Percentiles rank a stretch among this genome's conserved stretches.
Evolutionary conservation across 2,888 invertebrate genomes (phyloP).

Genomic region (Xylota segnis): DNA sequence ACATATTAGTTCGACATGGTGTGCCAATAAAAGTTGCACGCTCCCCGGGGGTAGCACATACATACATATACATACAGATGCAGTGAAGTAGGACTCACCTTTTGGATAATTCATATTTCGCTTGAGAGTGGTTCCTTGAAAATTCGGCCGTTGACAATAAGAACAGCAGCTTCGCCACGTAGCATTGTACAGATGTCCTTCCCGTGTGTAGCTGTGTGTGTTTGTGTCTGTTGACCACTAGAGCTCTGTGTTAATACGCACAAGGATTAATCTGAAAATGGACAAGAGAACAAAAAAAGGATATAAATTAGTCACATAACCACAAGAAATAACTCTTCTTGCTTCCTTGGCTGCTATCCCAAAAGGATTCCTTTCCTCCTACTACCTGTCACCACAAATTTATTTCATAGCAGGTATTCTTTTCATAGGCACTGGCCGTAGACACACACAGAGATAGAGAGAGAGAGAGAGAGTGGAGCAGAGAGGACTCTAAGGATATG

Average conservation of each 20-base stretch:
- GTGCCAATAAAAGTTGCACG: conserved; percentile 62
- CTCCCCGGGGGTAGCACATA: conserved; percentile 13
- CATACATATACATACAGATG: neutral
- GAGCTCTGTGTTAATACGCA: conserved; percentile 42
- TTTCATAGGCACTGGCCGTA: neutral
- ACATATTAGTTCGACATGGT: conserved; percentile 63
- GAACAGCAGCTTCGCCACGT: conserved; percentile 45
- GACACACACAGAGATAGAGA: no score
- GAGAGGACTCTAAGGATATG: conserved; percentile 56
- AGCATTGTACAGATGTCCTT: conserved; percentile 63
- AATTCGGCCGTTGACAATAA: conserved; percentile 56
- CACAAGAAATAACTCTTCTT: conserved; percentile 52
- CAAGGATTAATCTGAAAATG: conserved; percentile 61
- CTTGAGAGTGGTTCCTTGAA: conserved; percentile 71
- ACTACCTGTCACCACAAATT: conserved; percentile 62
- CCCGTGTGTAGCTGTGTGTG: neutral
- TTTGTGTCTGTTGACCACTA: conserved; percentile 44
- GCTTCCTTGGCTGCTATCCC: no score
- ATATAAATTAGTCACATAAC: conserved; percentile 74
- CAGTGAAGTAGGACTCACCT: conserved; percentile 82
- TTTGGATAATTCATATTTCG: conserved; percentile 83
- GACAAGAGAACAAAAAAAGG: conserved; percentile 55
- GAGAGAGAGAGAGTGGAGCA: neutral
- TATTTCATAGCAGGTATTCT: conserved; percentile 56
- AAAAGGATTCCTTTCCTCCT: conserved; percentile 28